Evolutionary conservation across 2,113 vertebrate genomes (phyloP), one percentile per base, ranked within the genome.

Genomic region (Climacteris rufus): DNA sequence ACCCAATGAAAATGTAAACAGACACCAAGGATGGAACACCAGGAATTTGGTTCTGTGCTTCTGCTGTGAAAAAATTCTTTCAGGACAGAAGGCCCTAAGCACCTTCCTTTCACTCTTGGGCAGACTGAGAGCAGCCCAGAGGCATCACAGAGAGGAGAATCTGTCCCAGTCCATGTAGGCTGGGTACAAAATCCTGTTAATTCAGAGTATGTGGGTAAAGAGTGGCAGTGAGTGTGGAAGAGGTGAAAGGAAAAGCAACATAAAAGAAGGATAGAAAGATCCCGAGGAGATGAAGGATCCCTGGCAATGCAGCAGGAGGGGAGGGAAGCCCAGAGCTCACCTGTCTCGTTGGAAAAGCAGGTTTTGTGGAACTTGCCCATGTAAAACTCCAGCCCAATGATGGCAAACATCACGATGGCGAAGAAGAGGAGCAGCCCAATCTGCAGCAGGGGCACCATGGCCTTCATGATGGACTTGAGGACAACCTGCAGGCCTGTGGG

Each of bases 391-490:
- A 99, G 98, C 33, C 99, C 99, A 0, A 99, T 99, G 97, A 99
- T 99, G 94, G 99, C 99, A 20, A 99, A 99, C 99, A 99, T 99
- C 97, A 99, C 99, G 27, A 99, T 99, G 83, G 99, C 99, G 0
- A 99, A 99, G 98, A 99, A 99, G 37, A 99, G 99, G 30, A 99
- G 98, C 95, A 99, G 94, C 84, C 99, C 99, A 0, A 99, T 99
- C 97, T 99, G 99, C 39, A 99, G 99, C 87, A 99, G 97, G 10
- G 99, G 99, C 6, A 99, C 98, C 99, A 99, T 99, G 9, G 99
- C 99, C 97, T 99, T 99, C 99, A 99, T 99, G 89, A 99, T 99
- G 94, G 99, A 99, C 98, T 99, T 99, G 82, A 99, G 97, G 23
- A 99, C 99, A 94, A 99, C 99, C 98, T 99, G 99, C 66, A 99